These are phyloP conservation scores for Scrobipalpa atriplicella DNA, from an alignment of 2,888 invertebrate genomes.

Conservation along the genomic window DNA sequence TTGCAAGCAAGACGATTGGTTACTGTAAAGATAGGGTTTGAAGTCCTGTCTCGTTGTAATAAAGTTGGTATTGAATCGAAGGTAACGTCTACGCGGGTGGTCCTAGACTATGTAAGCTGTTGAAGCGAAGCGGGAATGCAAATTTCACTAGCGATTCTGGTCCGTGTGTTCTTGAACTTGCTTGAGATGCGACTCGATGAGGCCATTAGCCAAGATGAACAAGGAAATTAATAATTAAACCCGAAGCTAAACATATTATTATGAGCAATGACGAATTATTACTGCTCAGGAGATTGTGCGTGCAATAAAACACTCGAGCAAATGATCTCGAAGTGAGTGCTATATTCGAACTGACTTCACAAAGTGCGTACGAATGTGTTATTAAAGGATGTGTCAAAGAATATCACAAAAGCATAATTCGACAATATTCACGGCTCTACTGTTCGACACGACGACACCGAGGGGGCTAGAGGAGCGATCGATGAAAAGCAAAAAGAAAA, in stretches of 20 bases:
- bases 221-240: constrained; percentile 51
- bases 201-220: constrained; percentile 51
- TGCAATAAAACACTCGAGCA: not conserved
- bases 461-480: constrained; percentile 54
- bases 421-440: constrained; percentile 42
- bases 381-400: constrained; percentile 16
- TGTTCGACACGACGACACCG: constrained; percentile 39
- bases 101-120: constrained; percentile 71
- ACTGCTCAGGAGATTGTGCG: constrained; percentile 3
- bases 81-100: constrained; percentile 74
- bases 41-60: constrained; percentile 65
- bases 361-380: not conserved
- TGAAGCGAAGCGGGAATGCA: constrained; percentile 76
- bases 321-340: constrained; percentile 6
- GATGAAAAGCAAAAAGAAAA: constrained; percentile 57
- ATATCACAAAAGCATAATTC: constrained; percentile 42
- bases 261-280: constrained; percentile 22
- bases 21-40: constrained; percentile 50
- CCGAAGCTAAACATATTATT: constrained; percentile 25
- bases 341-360: not conserved
- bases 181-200: constrained; percentile 50
- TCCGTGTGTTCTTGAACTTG: constrained; percentile 62
- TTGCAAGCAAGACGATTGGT: constrained; percentile 59
- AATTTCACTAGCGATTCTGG: constrained; percentile 73
- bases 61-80: constrained; percentile 71